Evolutionary conservation across 2,797 vertebrate genomes (phyloP).

Genomic region (Sternotherus odoratus): DNA sequence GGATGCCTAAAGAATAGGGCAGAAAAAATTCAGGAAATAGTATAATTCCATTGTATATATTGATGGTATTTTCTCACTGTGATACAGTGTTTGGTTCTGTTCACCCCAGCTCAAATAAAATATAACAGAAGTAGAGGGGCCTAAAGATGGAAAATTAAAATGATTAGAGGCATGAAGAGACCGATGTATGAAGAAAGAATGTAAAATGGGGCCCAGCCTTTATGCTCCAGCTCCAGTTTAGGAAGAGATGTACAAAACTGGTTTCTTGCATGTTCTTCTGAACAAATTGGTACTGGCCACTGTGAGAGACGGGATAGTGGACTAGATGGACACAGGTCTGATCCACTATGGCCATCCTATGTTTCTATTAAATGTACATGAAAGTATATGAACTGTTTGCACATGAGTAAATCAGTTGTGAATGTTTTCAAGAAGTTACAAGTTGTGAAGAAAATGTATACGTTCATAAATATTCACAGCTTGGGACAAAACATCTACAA

Average conservation of each 20-base stretch:
- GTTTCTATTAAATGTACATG: not conserved
- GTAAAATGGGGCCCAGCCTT: not conserved
- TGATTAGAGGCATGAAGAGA: not conserved
- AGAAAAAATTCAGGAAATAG: not conserved
- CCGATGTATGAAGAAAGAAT: not conserved
- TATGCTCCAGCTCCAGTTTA: not conserved
- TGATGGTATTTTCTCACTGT: not conserved
- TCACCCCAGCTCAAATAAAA: not conserved
- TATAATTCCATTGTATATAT: not conserved
- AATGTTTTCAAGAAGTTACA: conserved; percentile 1
- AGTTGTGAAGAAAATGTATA: not conserved
- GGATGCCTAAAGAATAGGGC: not conserved
- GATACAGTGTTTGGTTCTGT: not conserved
- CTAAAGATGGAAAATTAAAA: not conserved
- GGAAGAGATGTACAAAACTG: not conserved
- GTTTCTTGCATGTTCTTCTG: not conserved
- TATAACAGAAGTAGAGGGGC: not conserved
- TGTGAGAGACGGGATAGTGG: not conserved
- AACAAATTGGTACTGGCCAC: not conserved
- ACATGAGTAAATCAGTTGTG: not conserved
- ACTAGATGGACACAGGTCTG: not conserved
- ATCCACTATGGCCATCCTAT: not conserved
- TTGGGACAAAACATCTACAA: not conserved
- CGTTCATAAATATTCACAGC: not conserved
- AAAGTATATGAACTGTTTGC: not conserved